These are phyloP conservation scores for Peromyscus maniculatus DNA, from an alignment of 2,113 vertebrate species.

Conservation along the genomic window DNA sequence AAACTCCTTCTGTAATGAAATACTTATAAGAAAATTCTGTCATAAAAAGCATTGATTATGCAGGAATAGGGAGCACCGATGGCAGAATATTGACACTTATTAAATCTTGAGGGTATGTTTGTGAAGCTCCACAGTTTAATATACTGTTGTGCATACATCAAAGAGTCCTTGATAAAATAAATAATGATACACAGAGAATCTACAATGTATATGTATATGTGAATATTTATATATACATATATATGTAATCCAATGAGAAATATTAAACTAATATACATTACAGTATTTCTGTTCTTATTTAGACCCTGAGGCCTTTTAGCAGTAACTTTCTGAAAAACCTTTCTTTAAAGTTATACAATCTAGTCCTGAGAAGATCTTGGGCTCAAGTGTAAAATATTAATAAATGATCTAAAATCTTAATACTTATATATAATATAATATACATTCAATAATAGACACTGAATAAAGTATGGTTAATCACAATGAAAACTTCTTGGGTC, in stretches of 20 bases:
- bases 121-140: background rate
- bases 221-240: background rate
- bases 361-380: background rate
- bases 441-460: background rate
- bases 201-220: background rate
- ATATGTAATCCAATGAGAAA: background rate
- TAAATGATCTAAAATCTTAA: background rate
- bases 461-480: background rate
- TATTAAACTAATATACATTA: background rate
- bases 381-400: background rate
- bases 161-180: background rate
- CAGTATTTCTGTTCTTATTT: background rate
- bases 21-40: background rate
- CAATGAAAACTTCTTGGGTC: background rate
- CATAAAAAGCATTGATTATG: background rate
- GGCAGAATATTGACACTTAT: background rate
- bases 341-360: background rate
- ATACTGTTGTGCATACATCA: background rate
- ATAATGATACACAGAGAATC: background rate
- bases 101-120: background rate
- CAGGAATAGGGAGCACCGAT: background rate
- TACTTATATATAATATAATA: background rate
- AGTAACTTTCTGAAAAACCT: background rate
- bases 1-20: background rate
- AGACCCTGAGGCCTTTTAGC: background rate